These are phyloP conservation scores for Eupithecia subumbrata DNA, from an alignment of 2,888 invertebrate genomes.

Conservation along the genomic window DNA sequence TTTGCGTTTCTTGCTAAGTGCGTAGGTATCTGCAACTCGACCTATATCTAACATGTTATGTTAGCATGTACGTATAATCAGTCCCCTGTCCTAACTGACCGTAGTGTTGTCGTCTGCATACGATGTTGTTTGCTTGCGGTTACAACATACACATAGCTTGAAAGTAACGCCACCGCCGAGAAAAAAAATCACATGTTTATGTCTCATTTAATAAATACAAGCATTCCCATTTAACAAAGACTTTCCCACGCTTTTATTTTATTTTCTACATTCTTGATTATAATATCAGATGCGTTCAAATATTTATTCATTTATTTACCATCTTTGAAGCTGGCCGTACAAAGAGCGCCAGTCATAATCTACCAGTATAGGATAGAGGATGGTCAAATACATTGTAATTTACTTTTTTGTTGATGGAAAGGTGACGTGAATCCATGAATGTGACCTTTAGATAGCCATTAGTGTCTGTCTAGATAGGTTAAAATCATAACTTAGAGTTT, in stretches of 20 bases:
- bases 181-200: neutral
- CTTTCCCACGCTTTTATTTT: too few relatives aligned
- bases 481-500: slow-evolving; percentile 1
- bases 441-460: neutral
- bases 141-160: neutral
- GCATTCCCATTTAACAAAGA: too few relatives aligned
- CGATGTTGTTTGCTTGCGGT: slow-evolving; percentile 2
- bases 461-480: neutral
- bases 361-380: too few relatives aligned
- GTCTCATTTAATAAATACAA: too few relatives aligned
- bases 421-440: neutral
- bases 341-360: neutral
- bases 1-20: neutral
- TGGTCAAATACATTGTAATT: neutral
- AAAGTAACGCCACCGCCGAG: neutral
- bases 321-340: neutral
- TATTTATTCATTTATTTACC: too few relatives aligned
- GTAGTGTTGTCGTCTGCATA: neutral
- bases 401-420: neutral
- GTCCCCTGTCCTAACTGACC: slow-evolving; percentile 8
- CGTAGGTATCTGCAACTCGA: neutral
- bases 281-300: too few relatives aligned
- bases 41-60: neutral
- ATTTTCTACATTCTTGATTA: too few relatives aligned
- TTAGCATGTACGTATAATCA: neutral